phyloP scores from a whole-genome alignment of 2,888 invertebrate species.

The Notocelia uddmanniana region DNA sequence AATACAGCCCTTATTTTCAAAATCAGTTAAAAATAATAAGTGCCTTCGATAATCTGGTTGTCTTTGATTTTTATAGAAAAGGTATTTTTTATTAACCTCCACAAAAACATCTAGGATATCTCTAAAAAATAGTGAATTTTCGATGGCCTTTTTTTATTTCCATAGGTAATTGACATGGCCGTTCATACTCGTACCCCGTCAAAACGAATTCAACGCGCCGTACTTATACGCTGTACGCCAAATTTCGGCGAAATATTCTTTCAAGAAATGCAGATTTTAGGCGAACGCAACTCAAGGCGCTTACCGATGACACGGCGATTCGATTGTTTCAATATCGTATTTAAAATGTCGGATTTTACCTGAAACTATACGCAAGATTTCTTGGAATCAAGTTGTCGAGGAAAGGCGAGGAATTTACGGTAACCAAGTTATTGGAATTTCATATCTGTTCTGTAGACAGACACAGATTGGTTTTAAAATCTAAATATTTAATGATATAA shows the following conservation, averaged over 20 bases:
- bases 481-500: neutral
- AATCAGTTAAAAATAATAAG: too few relatives aligned
- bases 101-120: too few relatives aligned
- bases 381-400: slow-evolving; percentile 24
- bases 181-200: neutral
- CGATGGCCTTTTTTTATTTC: neutral
- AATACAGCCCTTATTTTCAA: too few relatives aligned
- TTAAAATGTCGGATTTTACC: slow-evolving; percentile 21
- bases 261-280: slow-evolving; percentile 40
- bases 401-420: slow-evolving; percentile 11
- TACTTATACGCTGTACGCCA: neutral
- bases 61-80: too few relatives aligned
- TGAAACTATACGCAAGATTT: slow-evolving; percentile 39
- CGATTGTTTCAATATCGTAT: slow-evolving; percentile 39
- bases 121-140: too few relatives aligned
- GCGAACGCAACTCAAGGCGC: slow-evolving; percentile 27
- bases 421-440: neutral
- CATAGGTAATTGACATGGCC: neutral
- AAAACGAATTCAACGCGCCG: slow-evolving; percentile 6
- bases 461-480: neutral
- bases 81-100: too few relatives aligned
- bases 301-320: slow-evolving; percentile 31
- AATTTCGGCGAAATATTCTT: slow-evolving; percentile 27
- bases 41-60: too few relatives aligned
- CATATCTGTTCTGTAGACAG: neutral